A percentile compares a stretch with the other conserved stretches of the same genome.
Conservation (phyloP, 2,888 invertebrate species). For the Hemaris fuciformis region DNA sequence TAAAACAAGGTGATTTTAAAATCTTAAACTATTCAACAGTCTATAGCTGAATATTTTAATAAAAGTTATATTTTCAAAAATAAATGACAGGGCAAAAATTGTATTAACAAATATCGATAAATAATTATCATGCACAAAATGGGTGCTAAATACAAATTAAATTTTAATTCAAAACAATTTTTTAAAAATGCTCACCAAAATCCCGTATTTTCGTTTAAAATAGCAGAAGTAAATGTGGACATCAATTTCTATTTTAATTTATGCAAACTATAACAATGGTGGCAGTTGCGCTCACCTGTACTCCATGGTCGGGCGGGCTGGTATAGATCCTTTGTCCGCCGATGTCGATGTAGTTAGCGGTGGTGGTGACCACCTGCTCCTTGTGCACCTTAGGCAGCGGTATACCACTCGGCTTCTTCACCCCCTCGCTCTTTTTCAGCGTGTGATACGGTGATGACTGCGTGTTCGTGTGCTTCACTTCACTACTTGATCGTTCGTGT, state of each 20-base stretch:
- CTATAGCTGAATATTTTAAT: too few relatives aligned
- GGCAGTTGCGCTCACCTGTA: slow-evolving; percentile 61
- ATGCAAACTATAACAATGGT: too few relatives aligned
- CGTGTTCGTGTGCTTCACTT: slow-evolving; percentile 67
- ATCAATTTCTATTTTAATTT: neutral
- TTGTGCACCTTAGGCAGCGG: slow-evolving; percentile 72
- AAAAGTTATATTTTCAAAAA: too few relatives aligned
- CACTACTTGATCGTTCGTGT: slow-evolving; percentile 74
- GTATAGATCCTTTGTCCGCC: slow-evolving; percentile 77
- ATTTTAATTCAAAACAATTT: neutral
- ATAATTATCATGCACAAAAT: neutral
- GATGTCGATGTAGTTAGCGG: slow-evolving; percentile 74
- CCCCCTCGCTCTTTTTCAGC: slow-evolving; percentile 61
- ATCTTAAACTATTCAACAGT: too few relatives aligned
- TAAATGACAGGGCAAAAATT: too few relatives aligned
- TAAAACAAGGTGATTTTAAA: too few relatives aligned
- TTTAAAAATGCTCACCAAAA: neutral
- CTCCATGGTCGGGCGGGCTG: slow-evolving; percentile 76
- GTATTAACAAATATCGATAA: neutral
- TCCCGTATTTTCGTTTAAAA: neutral
- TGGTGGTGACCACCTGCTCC: slow-evolving; percentile 63
- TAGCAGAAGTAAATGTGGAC: neutral
- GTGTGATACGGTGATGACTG: slow-evolving; percentile 78
- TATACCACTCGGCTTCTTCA: slow-evolving; percentile 74
- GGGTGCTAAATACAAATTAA: too few relatives aligned